Evolutionary conservation across 2,797 vertebrate genomes (phyloP).

Genomic region (Remorina albescens): DNA sequence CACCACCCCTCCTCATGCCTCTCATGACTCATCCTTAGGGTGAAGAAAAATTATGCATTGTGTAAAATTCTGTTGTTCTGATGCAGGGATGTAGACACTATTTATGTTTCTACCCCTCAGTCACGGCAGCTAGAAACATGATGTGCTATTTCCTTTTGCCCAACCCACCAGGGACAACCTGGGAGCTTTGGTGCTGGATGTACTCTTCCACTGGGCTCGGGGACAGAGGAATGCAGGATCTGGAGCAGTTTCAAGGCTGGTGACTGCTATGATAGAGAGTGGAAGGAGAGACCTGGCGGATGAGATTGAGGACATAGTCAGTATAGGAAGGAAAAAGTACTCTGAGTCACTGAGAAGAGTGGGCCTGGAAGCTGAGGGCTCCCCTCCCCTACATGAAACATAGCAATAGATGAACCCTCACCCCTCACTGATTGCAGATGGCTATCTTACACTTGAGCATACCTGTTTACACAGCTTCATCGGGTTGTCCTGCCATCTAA

Average conservation of each 20-base stretch:
- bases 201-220: conserved; percentile 95
- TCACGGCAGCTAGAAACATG: neutral
- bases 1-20: conserved; percentile 39
- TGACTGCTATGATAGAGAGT: conserved; percentile 89
- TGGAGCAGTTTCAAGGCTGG: conserved; percentile 83
- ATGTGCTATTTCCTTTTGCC: conserved; percentile 14
- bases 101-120: neutral
- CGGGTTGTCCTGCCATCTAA: conserved; percentile 52
- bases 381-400: conserved; percentile 49
- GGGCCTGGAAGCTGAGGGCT: conserved; percentile 85
- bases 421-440: conserved; percentile 65
- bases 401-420: conserved; percentile 60
- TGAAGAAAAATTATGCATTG: conserved; percentile 19
- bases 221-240: conserved; percentile 82
- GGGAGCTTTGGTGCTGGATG: conserved; percentile 88
- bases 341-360: conserved; percentile 88
- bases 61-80: conserved; percentile 29
- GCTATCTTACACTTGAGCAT: conserved; percentile 62
- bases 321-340: conserved; percentile 91
- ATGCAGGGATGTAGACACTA: neutral
- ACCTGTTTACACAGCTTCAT: conserved; percentile 49
- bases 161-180: conserved; percentile 87
- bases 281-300: conserved; percentile 92
- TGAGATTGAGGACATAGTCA: conserved; percentile 90
- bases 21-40: conserved; percentile 51